Evolutionary conservation across 1,140 invertebrate species (phyloP), one percentile per base, ranked within the genome.

Genomic region (Rhynchophorus ferrugineus): DNA sequence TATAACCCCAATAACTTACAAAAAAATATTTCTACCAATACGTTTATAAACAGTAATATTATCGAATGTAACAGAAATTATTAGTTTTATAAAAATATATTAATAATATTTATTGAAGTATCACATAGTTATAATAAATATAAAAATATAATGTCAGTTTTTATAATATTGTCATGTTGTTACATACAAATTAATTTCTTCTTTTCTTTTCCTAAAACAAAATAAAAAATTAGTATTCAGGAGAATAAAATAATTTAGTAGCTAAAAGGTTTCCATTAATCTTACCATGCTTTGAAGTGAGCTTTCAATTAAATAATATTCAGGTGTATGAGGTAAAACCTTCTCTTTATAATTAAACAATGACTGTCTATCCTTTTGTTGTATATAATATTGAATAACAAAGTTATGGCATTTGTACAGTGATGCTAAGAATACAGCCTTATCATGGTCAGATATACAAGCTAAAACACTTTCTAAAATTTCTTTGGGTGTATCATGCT

Each of bases 231-330:
- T 44, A 19, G 11, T 29, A n/a, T n/a, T n/a, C n/a, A n/a, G n/a
- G n/a, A n/a, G n/a, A n/a, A n/a, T n/a, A n/a, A n/a, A n/a, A n/a
- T n/a, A 29, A 11, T 29, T 29, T 29, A 29, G 24, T 5, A 6
- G 24, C 24, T 29, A 11, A 11, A 29, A 11, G 11, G 11, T 6
- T 11, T 6, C 5, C 24, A 29, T 29, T 6, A 29, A 29, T 65
- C 65, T 64, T 61, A 75, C 73, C 7, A 57, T 45, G 48, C 71
- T 68, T 53, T 72, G 67, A 1, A 75, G 59, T 1, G 71, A 72
- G 54, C 74, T 75, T 50, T 76, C 74, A 24, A 74, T 73, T 11
- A 72, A 60, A 47, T 74, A 74, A 51, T 73, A 75, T 51, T 76
- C 74, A 21, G 75, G 71, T 2, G 70, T 74, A 44, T 77, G 73